phyloP scores from a whole-genome alignment of 2,113 vertebrate genomes.

The Holacanthus passer region DNA sequence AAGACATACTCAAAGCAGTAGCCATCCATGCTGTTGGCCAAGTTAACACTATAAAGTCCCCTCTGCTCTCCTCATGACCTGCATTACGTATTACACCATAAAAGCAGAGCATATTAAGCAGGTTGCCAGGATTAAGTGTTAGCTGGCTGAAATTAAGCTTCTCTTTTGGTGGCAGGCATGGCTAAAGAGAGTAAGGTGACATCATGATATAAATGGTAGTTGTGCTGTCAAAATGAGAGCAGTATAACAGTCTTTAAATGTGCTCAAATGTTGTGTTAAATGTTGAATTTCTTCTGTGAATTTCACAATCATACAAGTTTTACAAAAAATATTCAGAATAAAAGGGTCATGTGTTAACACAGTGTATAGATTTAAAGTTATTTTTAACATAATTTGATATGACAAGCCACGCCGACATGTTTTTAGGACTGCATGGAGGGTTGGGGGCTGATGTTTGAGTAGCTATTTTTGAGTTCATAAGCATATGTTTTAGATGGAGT shows the following conservation, averaged over 20 bases:
- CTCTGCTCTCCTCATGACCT: slow-evolving; percentile 30
- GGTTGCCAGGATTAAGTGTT: slow-evolving; percentile 51
- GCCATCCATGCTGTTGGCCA: not conserved
- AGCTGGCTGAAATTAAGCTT: slow-evolving; percentile 49
- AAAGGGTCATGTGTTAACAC: not conserved
- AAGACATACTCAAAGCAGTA: not conserved
- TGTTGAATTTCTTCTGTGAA: not conserved
- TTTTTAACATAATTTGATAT: not conserved
- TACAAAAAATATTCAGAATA: not conserved
- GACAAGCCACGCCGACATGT: not conserved
- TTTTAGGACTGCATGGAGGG: slow-evolving; percentile 2
- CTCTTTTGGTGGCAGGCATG: slow-evolving; percentile 32
- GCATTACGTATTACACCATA: slow-evolving; percentile 29
- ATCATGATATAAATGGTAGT: slow-evolving; percentile 23
- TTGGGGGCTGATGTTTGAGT: not conserved
- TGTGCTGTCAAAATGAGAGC: not conserved
- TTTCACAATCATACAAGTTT: not conserved
- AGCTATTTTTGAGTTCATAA: not conserved
- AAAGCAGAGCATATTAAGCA: slow-evolving; percentile 48
- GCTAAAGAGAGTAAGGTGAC: slow-evolving; percentile 17
- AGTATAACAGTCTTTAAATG: not conserved
- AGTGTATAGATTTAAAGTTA: not conserved
- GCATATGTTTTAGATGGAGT: slow-evolving; percentile 15
- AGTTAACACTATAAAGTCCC: not conserved
- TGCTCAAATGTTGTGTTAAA: too few relatives aligned